Evolutionary conservation across 1,140 invertebrate species (phyloP), one percentile per base, ranked within the genome.

Genomic region (Diploscapter pachys): DNA sequence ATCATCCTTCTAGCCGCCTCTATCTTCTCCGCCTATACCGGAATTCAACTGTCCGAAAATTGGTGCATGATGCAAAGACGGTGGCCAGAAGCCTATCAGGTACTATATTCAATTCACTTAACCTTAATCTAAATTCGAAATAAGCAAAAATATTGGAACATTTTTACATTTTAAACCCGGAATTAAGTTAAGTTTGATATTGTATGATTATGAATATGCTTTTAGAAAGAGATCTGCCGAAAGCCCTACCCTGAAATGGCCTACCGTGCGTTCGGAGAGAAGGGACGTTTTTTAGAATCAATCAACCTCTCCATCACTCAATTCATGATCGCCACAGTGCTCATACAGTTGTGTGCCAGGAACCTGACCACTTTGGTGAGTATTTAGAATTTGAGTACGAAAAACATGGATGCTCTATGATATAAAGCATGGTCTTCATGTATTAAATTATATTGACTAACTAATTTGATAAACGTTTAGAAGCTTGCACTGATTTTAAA

Each of bases 161-260:
- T 31, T 31, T 31, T 31, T 31, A 31, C 31, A 31, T 31, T 31
- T 31, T 31, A 31, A 31, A 1, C 31, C 31, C 31, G 1, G 31
- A 31, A 31, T 31, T 31, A 31, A 31, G 31, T 31, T 31, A 31
- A 31, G 31, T 1, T 31, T 31, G 31, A 31, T 31, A 31, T 31
- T 31, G 31, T 31, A 31, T 31, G 31, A 31, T 31, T 31, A 31
- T 31, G 31, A 31, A 31, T 31, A 31, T 31, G 31, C 31, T 31
- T 31, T 31, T 78, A 78, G 61, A 57, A 75, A 52, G 50, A 65
- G 57, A 67, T 72, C 50, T 78, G 77, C 56, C 68, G 79, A 4
- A 62, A 69, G 6, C 77, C 77, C 3, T 78, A 78, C 56, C 74
- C 77, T 11, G 77, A 76, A 48, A 78, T 78, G 77, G 77, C 71